Percentiles rank a stretch among this genome's conserved stretches.
These are phyloP conservation scores for Cydia amplana DNA, from an alignment of 1,140 invertebrate species.

Conservation along the genomic window DNA sequence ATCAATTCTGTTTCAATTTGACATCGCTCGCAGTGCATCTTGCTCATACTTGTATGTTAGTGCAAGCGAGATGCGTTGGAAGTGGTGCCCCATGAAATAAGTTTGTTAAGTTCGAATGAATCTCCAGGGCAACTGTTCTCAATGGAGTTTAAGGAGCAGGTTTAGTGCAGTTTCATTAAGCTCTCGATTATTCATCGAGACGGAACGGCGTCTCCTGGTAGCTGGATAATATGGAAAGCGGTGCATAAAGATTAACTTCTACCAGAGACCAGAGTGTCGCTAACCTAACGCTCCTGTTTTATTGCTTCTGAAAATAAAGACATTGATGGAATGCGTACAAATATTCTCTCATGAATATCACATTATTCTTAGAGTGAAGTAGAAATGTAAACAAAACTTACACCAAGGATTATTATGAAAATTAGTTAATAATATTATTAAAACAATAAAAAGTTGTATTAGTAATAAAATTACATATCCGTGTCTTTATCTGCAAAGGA, in stretches of 20 bases:
- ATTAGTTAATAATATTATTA: too few relatives aligned
- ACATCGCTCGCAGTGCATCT: neutral
- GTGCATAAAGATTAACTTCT: neutral
- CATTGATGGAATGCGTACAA: too few relatives aligned
- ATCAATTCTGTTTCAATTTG: neutral
- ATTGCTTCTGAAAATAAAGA: too few relatives aligned
- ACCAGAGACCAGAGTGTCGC: neutral
- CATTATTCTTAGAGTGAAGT: too few relatives aligned
- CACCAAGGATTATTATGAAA: too few relatives aligned
- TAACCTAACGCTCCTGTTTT: too few relatives aligned
- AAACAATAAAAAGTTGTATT: too few relatives aligned
- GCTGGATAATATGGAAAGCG: neutral
- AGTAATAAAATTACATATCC: too few relatives aligned
- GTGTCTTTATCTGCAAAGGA: too few relatives aligned
- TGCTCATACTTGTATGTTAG: neutral
- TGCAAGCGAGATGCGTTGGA: neutral
- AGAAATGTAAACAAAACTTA: too few relatives aligned
- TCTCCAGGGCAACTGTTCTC: neutral
- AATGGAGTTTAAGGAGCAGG: slow-evolving; percentile 18
- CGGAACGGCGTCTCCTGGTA: neutral
- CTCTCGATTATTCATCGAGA: slow-evolving; percentile 21
- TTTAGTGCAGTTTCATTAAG: slow-evolving; percentile 14
- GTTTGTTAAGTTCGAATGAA: neutral
- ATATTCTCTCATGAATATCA: too few relatives aligned
- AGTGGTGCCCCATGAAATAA: neutral